Evolutionary conservation across 2,888 invertebrate species (phyloP), one percentile per base, ranked within the genome.

Genomic region (Silvanus unidentatus): DNA sequence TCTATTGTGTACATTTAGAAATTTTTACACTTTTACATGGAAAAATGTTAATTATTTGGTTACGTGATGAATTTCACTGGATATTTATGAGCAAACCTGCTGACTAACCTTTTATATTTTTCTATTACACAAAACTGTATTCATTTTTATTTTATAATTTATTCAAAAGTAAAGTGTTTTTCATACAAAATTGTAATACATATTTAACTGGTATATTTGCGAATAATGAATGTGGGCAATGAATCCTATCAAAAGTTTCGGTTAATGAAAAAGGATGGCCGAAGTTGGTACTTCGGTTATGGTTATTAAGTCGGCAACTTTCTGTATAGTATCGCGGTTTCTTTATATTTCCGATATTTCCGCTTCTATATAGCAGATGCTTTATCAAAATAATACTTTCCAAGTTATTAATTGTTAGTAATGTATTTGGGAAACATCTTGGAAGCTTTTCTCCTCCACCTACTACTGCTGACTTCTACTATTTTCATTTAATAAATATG

Each of bases 211-310:
- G 36, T 29, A 22, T 36, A 40, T 40, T 34, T 16, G 29, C 6
- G 29, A 16, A 16, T 37, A 16, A 14, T 36, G 34, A 39, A 40
- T 53, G 55, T 57, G 57, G 55, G 54, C 56, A 48, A 45, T 50
- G 57, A 58, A 55, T 55, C 42, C 54, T 51, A 59, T 56, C 58
- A 52, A 50, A 57, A 55, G 52, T 57, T 58, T 53, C 49, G 54
- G 53, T 54, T 66, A 66, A 65, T 65, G 64, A 66, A 66, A 65
- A 67, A 67, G 62, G 62, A 66, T 66, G 62, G 62, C 59, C 59
- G 55, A 65, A 66, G 64, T 65, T 66, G 58, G 58, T 61, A 57
- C 61, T 65, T 66, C 61, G 64, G 65, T 57, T 61, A 62, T 62
- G 64, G 64, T 63, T 64, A 63, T 63, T 63, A 64, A 63, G 60